Evolutionary conservation across 2,797 vertebrate species (phyloP).

Genomic region (Hoplostethus atlanticus): DNA sequence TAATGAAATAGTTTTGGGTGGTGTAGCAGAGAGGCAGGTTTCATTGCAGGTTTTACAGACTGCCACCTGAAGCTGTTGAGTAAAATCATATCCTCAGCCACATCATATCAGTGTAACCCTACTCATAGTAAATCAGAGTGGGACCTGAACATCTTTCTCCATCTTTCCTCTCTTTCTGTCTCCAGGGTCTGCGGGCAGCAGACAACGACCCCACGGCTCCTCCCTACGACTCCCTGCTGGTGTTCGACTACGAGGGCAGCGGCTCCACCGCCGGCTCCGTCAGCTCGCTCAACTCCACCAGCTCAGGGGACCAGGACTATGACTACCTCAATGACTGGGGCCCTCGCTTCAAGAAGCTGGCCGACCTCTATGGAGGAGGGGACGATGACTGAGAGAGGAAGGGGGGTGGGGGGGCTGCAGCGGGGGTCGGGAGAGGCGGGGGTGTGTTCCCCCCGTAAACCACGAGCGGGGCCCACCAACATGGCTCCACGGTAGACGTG

Average conservation of each 20-base stretch:
- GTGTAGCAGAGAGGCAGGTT: too few species aligned
- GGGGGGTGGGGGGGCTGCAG: constrained; percentile 50
- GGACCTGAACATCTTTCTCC: not conserved
- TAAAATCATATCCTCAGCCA: constrained; percentile 12
- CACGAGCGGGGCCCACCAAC: constrained; percentile 40
- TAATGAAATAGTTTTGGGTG: too few species aligned
- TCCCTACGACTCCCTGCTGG: constrained; percentile 95
- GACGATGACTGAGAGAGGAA: constrained; percentile 91
- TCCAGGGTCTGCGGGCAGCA: constrained; percentile 93
- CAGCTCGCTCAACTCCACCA: constrained; percentile 97
- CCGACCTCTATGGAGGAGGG: constrained; percentile 96
- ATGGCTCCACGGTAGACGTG: constrained; percentile 54
- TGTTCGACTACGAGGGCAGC: constrained; percentile 98
- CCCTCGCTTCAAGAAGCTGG: constrained; percentile 98
- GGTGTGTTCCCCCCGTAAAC: constrained; percentile 57
- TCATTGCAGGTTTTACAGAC: too few species aligned
- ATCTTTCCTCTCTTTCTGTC: constrained; percentile 9
- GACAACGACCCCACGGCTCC: constrained; percentile 98
- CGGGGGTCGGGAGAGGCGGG: constrained; percentile 60
- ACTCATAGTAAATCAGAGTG: not conserved
- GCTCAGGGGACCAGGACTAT: constrained; percentile 97
- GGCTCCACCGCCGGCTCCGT: constrained; percentile 96
- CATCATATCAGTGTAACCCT: not conserved
- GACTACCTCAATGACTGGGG: constrained; percentile 99
- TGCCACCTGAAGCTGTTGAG: too few species aligned